Conservation (phyloP, 2,888 invertebrate species). For the Machimus rusticus region DNA sequence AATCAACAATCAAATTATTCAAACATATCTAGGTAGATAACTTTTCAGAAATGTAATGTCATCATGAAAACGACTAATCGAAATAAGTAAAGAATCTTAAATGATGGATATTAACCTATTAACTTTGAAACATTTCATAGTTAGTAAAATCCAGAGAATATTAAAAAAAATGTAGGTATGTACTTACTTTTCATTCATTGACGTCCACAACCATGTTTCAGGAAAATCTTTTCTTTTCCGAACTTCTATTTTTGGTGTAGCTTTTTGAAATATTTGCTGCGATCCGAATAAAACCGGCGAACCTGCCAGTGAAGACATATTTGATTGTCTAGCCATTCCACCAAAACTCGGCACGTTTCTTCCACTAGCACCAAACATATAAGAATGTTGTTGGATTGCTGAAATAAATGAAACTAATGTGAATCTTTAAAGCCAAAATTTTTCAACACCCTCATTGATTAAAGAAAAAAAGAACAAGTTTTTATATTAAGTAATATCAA, state of each 20-base stretch:
- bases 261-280: not conserved
- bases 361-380: too few relatives aligned
- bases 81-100: too few relatives aligned
- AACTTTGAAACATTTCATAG: too few relatives aligned
- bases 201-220: constrained; percentile 26
- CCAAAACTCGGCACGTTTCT: not conserved
- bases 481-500: too few relatives aligned
- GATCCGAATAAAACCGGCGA: not conserved
- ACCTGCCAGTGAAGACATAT: too few relatives aligned
- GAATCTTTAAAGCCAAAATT: not conserved
- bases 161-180: not conserved
- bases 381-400: not conserved
- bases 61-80: too few relatives aligned
- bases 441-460: too few relatives aligned
- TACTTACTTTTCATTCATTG: not conserved
- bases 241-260: not conserved
- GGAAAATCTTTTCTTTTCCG: constrained; percentile 27
- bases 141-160: not conserved
- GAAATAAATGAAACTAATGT: not conserved
- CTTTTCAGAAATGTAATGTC: too few relatives aligned
- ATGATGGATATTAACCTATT: too few relatives aligned
- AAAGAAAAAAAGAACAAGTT: too few relatives aligned
- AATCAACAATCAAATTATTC: too few relatives aligned
- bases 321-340: not conserved
- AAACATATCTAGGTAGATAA: too few relatives aligned